Conservation (phyloP, 2,888 invertebrate species). For the Trichogramma dendrolimi region DNA sequence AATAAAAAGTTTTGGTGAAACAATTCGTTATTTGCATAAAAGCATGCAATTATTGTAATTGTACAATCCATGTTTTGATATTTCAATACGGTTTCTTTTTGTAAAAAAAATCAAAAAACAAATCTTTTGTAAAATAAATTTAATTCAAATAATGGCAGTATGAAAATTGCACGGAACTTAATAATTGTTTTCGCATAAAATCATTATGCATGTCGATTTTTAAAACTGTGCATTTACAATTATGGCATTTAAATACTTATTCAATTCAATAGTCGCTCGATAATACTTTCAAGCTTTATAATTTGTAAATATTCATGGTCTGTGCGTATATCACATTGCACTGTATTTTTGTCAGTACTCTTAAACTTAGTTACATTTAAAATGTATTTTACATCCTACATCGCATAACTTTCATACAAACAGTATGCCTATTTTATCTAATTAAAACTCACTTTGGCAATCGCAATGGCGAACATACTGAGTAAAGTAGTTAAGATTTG, state of each 20-base stretch:
- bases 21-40: too few relatives aligned
- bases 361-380: too few relatives aligned
- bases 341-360: not conserved
- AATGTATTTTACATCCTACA: too few relatives aligned
- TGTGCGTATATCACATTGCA: constrained; percentile 24
- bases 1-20: too few relatives aligned
- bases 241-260: constrained; percentile 23
- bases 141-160: constrained; percentile 34
- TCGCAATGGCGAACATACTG: too few relatives aligned
- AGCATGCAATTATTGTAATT: too few relatives aligned
- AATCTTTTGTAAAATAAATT: constrained; percentile 1
- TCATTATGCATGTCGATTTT: constrained; percentile 1
- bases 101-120: constrained; percentile 10
- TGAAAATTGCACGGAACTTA: constrained; percentile 33
- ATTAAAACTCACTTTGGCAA: too few relatives aligned
- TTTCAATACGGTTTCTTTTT: not conserved
- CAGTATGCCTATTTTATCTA: too few relatives aligned
- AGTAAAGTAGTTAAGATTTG: too few relatives aligned
- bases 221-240: constrained; percentile 10
- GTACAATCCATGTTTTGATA: too few relatives aligned
- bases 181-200: constrained; percentile 13
- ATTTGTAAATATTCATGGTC: constrained; percentile 9
- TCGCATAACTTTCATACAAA: too few relatives aligned
- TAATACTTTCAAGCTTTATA: constrained; percentile 14
- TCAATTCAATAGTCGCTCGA: constrained; percentile 24